A percentile compares a stretch with the other conserved stretches of the same genome.
phyloP scores from a whole-genome alignment of 2,797 vertebrate genomes.

The Pangasius mekongensis region DNA sequence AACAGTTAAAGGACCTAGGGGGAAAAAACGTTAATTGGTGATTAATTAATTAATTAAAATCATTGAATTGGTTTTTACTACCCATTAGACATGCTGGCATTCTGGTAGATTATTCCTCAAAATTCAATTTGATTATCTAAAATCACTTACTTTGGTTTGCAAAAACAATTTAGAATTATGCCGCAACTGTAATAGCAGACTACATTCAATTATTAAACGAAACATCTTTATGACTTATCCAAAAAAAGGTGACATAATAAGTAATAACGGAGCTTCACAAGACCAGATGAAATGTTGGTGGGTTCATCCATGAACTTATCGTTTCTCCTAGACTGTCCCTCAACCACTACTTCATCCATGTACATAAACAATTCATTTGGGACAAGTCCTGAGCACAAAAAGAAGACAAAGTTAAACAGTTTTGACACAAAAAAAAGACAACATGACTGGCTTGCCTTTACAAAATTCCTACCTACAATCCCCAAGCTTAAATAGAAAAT shows the following conservation, averaged over 20 bases:
- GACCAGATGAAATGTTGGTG: not conserved
- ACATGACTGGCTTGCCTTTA: constrained; percentile 44
- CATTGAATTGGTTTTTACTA: not conserved
- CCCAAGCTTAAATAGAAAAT: constrained; percentile 39
- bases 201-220: not conserved
- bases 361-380: constrained; percentile 39
- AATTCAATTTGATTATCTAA: not conserved
- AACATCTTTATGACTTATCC: not conserved
- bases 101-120: too few relatives aligned
- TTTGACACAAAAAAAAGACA: constrained; percentile 39
- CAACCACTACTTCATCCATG: constrained; percentile 16
- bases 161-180: not conserved
- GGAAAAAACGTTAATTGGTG: not conserved
- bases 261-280: not conserved
- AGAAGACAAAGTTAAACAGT: constrained; percentile 50
- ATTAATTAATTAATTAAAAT: too few relatives aligned
- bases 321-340: constrained; percentile 37
- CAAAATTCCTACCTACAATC: constrained; percentile 39
- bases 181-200: not conserved
- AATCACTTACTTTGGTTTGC: not conserved
- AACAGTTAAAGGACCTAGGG: not conserved
- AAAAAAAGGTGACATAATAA: not conserved
- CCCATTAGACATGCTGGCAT: not conserved
- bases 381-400: constrained; percentile 45
- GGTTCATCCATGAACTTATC: constrained; percentile 52